Conservation (phyloP, 2,888 invertebrate species). For the Sepioteuthis lessoniana region DNA sequence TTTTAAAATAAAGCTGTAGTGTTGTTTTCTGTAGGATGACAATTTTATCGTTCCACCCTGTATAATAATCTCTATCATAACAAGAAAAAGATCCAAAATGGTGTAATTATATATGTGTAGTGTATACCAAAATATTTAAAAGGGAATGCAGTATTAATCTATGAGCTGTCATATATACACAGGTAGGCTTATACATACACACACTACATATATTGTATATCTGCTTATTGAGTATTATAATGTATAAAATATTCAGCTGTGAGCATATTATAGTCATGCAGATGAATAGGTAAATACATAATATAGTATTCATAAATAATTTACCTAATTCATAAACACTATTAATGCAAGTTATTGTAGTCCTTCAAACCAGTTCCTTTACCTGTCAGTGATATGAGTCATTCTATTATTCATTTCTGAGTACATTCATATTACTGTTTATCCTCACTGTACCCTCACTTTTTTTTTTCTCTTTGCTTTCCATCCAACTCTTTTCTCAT, state of each 20-base stretch:
- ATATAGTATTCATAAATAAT: not conserved
- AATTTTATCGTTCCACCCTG: too few relatives aligned
- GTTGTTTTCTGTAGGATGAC: too few relatives aligned
- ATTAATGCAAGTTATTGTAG: not conserved
- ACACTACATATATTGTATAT: not conserved
- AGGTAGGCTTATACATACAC: not conserved
- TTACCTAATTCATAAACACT: not conserved
- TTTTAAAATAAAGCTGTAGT: too few relatives aligned
- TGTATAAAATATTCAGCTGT: not conserved
- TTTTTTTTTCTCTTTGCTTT: too few relatives aligned
- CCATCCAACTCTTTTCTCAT: not conserved
- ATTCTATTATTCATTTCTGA: not conserved
- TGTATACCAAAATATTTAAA: too few relatives aligned
- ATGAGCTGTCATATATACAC: not conserved
- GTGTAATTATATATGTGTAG: too few relatives aligned
- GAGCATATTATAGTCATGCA: not conserved
- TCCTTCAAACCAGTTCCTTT: not conserved
- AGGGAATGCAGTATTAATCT: too few relatives aligned
- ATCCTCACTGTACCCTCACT: not conserved
- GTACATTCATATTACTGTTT: not conserved
- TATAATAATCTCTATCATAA: too few relatives aligned
- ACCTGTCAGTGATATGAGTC: not conserved
- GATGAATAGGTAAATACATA: not conserved
- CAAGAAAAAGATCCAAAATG: too few relatives aligned
- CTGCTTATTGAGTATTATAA: not conserved